Evolutionary conservation across 1,140 invertebrate genomes (phyloP), one percentile per base, ranked within the genome.

Genomic region (Plodia interpunctella): DNA sequence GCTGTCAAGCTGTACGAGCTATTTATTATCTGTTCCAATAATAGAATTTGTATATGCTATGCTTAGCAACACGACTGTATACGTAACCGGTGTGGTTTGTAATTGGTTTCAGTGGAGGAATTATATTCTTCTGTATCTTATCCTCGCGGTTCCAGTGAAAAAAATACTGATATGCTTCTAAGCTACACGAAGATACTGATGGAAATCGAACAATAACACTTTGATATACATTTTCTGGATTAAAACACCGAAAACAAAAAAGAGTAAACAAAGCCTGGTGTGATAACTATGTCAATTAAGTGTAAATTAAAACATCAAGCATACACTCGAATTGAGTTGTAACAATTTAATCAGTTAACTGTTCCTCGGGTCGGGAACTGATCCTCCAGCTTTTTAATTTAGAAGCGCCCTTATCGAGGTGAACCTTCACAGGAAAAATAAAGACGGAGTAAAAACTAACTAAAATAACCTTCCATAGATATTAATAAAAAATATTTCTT

Each of bases 341-440:
- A 44, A 44, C 38, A 44, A 15, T 44, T 44, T 44, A 44, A 44
- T 44, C 38, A 44, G 38, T 44, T 44, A 44, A 44, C 13, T 17
- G 15, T 44, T 44, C 38, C 13, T 4, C 2, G 5, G 15, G 38
- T n/a, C n/a, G 5, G 38, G 38, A 44, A n/a, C 38, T 15, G 38
- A 44, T 15, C 38, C 38, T 13, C 38, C 1, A 44, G 15, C 38
- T 44, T 44, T 44, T 44, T 44, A 44, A 44, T 44, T 44, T 44
- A n/a, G 38, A 5, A 5, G 5, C 13, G 38, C 38, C 38, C 38
- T 44, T 44, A 44, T 44, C 38, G 13, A 44, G 15, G 5, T n/a
- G n/a, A 44, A 15, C 38, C n/a, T 44, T 44, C 15, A 44, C 1
- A 1, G 13, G 15, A 6, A 15, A 44, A 44, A n/a, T 17, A 44